A percentile compares a stretch with the other conserved stretches of the same genome.
Conservation (phyloP, 2,797 vertebrate genomes). For the Malacoraja senta region DNA sequence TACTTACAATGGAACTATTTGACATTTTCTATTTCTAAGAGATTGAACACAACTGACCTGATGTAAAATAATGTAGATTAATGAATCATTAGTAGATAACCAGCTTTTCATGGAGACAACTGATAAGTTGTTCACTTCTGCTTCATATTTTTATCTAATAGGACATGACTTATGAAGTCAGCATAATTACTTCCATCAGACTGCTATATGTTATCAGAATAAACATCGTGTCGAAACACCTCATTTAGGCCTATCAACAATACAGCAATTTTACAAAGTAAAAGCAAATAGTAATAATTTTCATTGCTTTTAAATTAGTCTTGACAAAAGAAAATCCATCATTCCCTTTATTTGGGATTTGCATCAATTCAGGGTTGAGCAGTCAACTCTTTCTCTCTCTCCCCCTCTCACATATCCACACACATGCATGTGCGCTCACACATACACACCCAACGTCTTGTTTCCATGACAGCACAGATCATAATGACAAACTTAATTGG, state of each 20-base stretch:
- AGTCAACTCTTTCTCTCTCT: too few species aligned
- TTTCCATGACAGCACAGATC: conserved; percentile 16
- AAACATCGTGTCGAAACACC: neutral
- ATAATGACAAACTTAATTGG: conserved; percentile 24
- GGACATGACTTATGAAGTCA: too few species aligned
- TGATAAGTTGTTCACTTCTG: neutral
- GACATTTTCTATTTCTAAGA: neutral
- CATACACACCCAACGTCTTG: neutral
- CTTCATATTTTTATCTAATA: neutral
- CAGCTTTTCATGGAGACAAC: neutral
- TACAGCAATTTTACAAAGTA: neutral
- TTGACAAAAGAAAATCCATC: neutral
- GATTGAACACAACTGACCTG: neutral
- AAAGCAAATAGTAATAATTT: neutral
- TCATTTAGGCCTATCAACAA: neutral
- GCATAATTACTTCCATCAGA: neutral
- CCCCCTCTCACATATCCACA: neutral
- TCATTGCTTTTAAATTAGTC: neutral
- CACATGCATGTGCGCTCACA: neutral
- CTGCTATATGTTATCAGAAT: neutral
- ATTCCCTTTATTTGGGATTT: neutral
- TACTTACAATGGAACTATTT: neutral
- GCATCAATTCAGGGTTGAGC: neutral
- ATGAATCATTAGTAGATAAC: neutral
- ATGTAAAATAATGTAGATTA: neutral